A percentile compares a stretch with the other conserved stretches of the same genome.
Conservation (phyloP, 2,113 vertebrate genomes). For the Mixornis gularis region DNA sequence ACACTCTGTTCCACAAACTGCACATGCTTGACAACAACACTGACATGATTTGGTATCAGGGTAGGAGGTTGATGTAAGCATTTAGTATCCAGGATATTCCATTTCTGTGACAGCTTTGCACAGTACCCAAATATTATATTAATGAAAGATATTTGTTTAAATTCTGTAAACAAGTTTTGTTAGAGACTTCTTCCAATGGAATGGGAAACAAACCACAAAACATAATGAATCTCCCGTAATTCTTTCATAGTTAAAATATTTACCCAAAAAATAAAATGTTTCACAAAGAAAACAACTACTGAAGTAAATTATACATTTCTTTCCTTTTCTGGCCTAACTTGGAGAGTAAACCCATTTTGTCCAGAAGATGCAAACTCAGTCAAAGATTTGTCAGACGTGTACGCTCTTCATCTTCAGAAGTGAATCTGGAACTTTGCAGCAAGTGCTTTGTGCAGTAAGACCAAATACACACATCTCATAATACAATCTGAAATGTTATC, state of each 20-base stretch:
- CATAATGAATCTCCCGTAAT: background rate
- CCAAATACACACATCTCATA: background rate
- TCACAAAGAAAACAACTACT: background rate
- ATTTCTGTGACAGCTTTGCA: background rate
- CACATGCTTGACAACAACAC: background rate
- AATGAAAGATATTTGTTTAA: background rate
- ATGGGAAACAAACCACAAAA: background rate
- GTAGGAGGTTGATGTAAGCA: background rate
- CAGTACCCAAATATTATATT: background rate
- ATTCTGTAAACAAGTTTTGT: background rate
- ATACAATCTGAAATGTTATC: rapidly evolving
- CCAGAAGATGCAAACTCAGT: background rate
- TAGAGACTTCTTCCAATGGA: background rate
- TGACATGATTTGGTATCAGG: background rate
- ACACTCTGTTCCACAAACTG: background rate
- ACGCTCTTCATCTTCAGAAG: background rate
- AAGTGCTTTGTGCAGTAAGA: background rate
- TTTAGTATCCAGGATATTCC: background rate
- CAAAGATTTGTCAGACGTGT: background rate
- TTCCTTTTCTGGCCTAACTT: background rate
- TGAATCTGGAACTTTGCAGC: background rate
- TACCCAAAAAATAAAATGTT: background rate
- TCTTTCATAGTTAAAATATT: background rate
- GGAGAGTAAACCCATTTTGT: background rate
- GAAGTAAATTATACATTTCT: background rate